phyloP scores from a whole-genome alignment of 2,888 invertebrate species.

The Melinopterus prodromus region DNA sequence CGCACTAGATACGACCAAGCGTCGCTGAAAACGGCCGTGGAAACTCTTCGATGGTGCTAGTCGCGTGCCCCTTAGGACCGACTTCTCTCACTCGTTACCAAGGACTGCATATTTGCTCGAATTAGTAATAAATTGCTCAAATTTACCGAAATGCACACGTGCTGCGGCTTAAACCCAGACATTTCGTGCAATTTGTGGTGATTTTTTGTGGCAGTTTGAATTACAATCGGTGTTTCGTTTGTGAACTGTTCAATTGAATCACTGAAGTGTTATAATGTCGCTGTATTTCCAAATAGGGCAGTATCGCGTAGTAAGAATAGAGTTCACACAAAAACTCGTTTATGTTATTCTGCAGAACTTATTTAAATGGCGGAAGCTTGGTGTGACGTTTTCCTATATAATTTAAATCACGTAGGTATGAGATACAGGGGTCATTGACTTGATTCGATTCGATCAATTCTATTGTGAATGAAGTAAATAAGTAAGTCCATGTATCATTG shows the following conservation, averaged over 20 bases:
- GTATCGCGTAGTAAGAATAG: background rate
- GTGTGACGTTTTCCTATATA: no score
- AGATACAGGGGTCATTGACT: no score
- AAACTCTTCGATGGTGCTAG: background rate
- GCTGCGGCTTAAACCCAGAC: slow-evolving; percentile 55
- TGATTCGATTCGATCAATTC: no score
- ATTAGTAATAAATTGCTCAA: slow-evolving; percentile 60
- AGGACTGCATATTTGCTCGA: slow-evolving; percentile 56
- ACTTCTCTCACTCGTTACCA: slow-evolving; percentile 5
- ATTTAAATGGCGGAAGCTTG: no score
- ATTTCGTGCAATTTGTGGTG: slow-evolving; percentile 47
- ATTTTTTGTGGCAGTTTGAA: background rate
- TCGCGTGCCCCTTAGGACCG: background rate
- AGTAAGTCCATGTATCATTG: no score
- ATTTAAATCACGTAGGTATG: no score
- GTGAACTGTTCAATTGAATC: background rate
- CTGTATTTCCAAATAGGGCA: background rate
- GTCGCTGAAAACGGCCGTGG: slow-evolving; percentile 47
- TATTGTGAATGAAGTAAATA: no score
- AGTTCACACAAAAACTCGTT: no score
- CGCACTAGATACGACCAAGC: slow-evolving; percentile 46
- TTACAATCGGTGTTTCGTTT: background rate
- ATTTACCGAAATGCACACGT: slow-evolving; percentile 58
- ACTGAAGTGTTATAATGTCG: background rate
- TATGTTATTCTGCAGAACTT: no score